Conservation (phyloP, 2,888 invertebrate genomes). For the Troides oblongomaculatus region DNA sequence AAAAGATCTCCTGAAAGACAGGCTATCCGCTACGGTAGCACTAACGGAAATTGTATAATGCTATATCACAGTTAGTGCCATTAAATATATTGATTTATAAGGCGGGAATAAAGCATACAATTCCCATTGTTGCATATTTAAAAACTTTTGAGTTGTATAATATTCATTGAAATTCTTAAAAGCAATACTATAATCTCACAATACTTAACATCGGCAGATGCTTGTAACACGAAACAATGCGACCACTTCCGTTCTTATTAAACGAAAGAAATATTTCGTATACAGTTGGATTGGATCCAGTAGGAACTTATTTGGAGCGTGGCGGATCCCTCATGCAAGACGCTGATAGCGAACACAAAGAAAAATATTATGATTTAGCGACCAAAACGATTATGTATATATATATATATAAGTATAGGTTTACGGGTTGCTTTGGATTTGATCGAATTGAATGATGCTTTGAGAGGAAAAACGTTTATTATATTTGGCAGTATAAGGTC, state of each 20-base stretch:
- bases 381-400: background rate
- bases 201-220: background rate
- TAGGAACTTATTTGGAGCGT: conserved; percentile 45
- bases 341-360: conserved; percentile 47
- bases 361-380: background rate
- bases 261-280: conserved; percentile 56
- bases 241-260: conserved; percentile 44
- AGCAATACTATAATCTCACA: background rate
- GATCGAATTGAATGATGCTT: no score
- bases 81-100: no score
- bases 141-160: background rate
- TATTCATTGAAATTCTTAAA: background rate
- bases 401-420: no score
- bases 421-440: no score
- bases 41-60: no score
- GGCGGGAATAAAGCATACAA: no score
- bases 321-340: conserved; percentile 52
- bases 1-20: no score
- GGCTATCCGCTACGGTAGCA: no score
- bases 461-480: no score
- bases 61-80: no score
- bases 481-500: no score
- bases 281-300: conserved; percentile 56
- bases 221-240: conserved; percentile 39
- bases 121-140: no score